Conservation (phyloP, 2,888 invertebrate genomes). For the Pteria penguin region DNA sequence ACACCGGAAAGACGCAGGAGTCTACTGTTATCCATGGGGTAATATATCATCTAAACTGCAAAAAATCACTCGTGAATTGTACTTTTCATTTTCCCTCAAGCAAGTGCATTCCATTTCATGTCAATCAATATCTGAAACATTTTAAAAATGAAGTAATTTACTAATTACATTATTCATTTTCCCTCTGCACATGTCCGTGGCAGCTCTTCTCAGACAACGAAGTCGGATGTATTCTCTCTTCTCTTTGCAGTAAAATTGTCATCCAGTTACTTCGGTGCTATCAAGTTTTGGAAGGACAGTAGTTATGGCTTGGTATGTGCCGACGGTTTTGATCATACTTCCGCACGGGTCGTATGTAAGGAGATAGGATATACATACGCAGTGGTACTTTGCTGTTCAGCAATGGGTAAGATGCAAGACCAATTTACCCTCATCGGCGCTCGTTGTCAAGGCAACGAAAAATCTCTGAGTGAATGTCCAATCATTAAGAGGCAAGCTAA, state of each 20-base stretch:
- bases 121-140: too few relatives aligned
- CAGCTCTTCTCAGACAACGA: too few relatives aligned
- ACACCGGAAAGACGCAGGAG: conserved; percentile 56
- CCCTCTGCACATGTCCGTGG: neutral
- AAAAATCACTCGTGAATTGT: too few relatives aligned
- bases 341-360: conserved; percentile 82
- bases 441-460: conserved; percentile 80
- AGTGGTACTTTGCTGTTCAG: conserved; percentile 53
- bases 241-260: conserved; percentile 36
- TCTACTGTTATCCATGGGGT: conserved; percentile 50
- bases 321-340: conserved; percentile 85
- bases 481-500: conserved; percentile 18
- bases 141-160: too few relatives aligned
- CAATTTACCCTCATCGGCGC: conserved; percentile 62
- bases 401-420: conserved; percentile 43
- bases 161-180: neutral
- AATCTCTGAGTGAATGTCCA: conserved; percentile 44
- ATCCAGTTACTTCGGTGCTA: conserved; percentile 44
- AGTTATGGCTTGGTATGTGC: conserved; percentile 83
- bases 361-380: conserved; percentile 76
- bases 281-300: conserved; percentile 52
- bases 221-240: too few relatives aligned
- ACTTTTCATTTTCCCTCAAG: too few relatives aligned
- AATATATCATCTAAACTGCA: too few relatives aligned
- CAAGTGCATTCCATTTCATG: too few relatives aligned